Base-by-base conservation (phyloP, 2,113 vertebrate species). In the Erythrocercus mccallii region DNA sequence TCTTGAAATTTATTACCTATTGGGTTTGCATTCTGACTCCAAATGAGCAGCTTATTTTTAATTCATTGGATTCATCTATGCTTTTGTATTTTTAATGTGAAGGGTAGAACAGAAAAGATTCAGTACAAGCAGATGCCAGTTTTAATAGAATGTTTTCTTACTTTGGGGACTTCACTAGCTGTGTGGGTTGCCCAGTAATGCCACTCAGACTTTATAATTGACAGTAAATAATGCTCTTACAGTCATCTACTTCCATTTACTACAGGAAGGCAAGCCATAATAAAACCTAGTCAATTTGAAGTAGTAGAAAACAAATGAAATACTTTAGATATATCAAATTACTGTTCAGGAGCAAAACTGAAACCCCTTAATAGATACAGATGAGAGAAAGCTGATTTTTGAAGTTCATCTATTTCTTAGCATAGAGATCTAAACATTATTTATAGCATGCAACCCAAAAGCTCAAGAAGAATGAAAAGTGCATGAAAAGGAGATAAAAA, bases 71-170 rank as follows among this genome's bases (percentile, higher is more conserved):
- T 95, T 94, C 94, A 96, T 96, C 92, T 95, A 72, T 92, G 53
- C 77, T 96, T 96, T 95, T 96, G 69, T 87, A 96, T 94, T 95
- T 94, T 95, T 96, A 97, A 96, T 96, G 90, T 94, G 81, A 88
- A 93, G 56, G 5, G 45, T 80, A 91, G 65, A 90, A 87, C 9
- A 94, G 69, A 87, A 74, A 54, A 74, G 48, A 89, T 54, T 42
- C 80, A 90, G 37, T 88, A 35, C 23, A 93, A 44, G 27, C 50
- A 95, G 53, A 77, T 88, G 69, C 54, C 90, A 81, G n/a, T 94
- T 96, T 90, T 94, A 95, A 93, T 90, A 62, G 71, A 91, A 94
- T 57, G 6, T 78, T 96, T 21, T 92, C 19, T 45, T 85, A 57
- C 71, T 94, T 81, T 72, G 40, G 80, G 81, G 62, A 94, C 60